These are phyloP conservation scores for Pocota personata DNA, from an alignment of 2,888 invertebrate genomes.

Conservation along the genomic window DNA sequence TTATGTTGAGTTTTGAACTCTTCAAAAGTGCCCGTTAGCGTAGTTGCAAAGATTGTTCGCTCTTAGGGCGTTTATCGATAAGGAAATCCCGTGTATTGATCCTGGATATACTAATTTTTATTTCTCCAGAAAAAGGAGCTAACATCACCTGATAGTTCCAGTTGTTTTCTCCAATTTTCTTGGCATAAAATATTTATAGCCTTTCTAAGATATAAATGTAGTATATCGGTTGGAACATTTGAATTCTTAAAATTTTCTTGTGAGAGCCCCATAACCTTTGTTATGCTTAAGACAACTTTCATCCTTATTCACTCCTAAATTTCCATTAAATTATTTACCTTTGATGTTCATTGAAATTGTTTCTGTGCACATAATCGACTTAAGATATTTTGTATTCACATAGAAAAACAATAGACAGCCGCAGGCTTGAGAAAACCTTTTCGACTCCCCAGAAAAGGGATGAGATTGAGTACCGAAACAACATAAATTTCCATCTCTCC, in stretches of 20 bases:
- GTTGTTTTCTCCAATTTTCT: background rate
- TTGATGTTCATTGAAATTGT: conserved; percentile 31
- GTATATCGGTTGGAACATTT: background rate
- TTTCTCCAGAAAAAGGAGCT: no score
- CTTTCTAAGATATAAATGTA: background rate
- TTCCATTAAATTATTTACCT: conserved; percentile 20
- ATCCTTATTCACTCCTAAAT: background rate
- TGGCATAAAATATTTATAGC: background rate
- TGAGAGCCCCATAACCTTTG: no score
- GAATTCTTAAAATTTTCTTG: background rate
- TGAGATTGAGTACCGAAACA: background rate
- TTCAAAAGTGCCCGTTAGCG: no score
- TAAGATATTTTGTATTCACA: background rate
- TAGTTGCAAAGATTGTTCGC: background rate
- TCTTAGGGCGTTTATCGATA: no score
- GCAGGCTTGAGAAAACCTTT: background rate
- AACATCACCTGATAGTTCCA: no score
- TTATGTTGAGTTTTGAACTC: no score
- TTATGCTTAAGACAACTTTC: background rate
- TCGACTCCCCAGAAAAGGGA: background rate
- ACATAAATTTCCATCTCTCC: background rate
- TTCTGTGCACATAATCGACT: conserved; percentile 10
- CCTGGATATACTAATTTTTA: no score
- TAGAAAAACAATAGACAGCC: conserved; percentile 20
- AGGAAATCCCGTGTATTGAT: no score